Percentiles rank a stretch among this genome's conserved stretches.
Conservation (phyloP, 2,797 vertebrate species). For the Crypturellus tataupa region DNA sequence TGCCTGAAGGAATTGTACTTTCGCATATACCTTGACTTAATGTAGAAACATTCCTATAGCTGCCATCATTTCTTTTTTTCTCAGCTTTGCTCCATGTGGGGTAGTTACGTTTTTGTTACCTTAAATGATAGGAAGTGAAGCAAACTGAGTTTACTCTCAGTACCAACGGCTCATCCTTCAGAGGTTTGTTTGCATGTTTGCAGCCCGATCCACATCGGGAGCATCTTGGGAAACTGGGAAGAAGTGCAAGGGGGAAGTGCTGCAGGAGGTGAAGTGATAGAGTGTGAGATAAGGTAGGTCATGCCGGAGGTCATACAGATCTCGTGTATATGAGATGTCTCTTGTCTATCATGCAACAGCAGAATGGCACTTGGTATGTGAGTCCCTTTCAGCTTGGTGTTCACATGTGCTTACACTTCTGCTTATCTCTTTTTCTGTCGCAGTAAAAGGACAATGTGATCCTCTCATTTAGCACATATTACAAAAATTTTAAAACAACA, state of each 20-base stretch:
- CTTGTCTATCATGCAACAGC: fast-evolving
- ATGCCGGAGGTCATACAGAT: not conserved
- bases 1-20: not conserved
- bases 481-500: not conserved
- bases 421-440: not conserved
- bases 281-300: not conserved
- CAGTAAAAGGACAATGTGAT: not conserved
- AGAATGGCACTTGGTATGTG: not conserved
- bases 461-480: not conserved
- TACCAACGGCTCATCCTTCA: not conserved
- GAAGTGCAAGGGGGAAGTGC: not conserved
- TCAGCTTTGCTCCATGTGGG: not conserved
- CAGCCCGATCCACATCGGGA: not conserved
- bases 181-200: not conserved
- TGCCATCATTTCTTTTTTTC: not conserved
- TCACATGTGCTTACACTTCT: not conserved
- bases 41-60: not conserved
- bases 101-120: not conserved
- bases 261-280: not conserved
- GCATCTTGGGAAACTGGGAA: not conserved
- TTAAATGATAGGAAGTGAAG: not conserved
- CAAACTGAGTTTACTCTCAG: not conserved
- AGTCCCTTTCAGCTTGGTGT: not conserved
- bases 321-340: not conserved
- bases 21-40: not conserved